Evolutionary conservation across 2,113 vertebrate species (phyloP).

Genomic region (Paramisgurnus dabryanus): DNA sequence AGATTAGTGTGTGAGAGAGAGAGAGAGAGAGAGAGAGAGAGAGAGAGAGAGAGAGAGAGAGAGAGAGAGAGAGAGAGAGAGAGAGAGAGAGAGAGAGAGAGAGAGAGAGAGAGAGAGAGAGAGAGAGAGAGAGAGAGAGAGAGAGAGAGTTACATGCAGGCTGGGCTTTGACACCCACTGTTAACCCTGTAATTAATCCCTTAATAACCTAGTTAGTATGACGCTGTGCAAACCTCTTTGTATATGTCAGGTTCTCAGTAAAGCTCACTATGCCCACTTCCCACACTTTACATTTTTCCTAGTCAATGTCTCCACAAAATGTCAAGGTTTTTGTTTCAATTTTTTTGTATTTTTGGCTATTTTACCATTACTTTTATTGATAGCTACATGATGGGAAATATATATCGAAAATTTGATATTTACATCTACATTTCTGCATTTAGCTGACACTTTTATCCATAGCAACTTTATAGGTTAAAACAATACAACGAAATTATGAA

Average conservation of each 20-base stretch:
- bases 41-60: constrained; percentile 36
- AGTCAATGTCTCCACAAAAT: constrained; percentile 31
- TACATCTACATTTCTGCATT: too few relatives aligned
- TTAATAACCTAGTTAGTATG: constrained; percentile 14
- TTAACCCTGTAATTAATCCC: constrained; percentile 39
- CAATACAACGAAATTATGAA: too few relatives aligned
- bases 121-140: constrained; percentile 47
- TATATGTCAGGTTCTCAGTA: constrained; percentile 46
- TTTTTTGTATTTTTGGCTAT: neutral
- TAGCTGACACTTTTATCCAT: too few relatives aligned
- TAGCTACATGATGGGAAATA: neutral
- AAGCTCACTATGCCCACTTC: neutral
- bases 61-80: constrained; percentile 6
- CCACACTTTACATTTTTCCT: constrained; percentile 50
- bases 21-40: constrained; percentile 1
- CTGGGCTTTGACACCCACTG: constrained; percentile 43
- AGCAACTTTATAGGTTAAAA: too few relatives aligned
- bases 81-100: constrained; percentile 27
- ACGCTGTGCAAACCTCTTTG: neutral
- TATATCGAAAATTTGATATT: too few relatives aligned
- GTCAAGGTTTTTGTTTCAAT: constrained; percentile 20
- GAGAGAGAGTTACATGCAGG: neutral
- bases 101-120: constrained; percentile 29
- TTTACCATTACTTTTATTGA: neutral
- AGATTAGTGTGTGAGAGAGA: constrained; percentile 3